Evolutionary conservation across 2,888 invertebrate genomes (phyloP).

Genomic region (Tetrapedia diversipes): DNA sequence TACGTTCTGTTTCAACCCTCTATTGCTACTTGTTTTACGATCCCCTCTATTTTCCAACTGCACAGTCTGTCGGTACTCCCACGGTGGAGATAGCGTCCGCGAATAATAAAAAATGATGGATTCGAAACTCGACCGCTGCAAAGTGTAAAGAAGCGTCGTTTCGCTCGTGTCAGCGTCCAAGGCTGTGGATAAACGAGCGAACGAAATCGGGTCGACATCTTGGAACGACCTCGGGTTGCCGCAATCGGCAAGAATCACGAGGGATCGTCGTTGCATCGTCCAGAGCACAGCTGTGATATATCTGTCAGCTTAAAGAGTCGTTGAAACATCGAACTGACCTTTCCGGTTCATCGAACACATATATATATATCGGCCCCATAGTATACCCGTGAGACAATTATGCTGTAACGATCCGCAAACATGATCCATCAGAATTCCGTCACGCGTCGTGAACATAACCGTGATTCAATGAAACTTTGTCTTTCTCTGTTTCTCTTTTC

Average conservation of each 20-base stretch:
- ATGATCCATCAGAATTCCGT: slow-evolving; percentile 73
- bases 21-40: background rate
- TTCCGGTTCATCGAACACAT: slow-evolving; percentile 67
- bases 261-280: slow-evolving; percentile 48
- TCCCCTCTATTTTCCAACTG: slow-evolving; percentile 3
- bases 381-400: slow-evolving; percentile 71
- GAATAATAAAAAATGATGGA: slow-evolving; percentile 11
- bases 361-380: slow-evolving; percentile 46
- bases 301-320: slow-evolving; percentile 57
- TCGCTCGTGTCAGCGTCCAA: slow-evolving; percentile 23
- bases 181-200: slow-evolving; percentile 33
- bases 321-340: slow-evolving; percentile 68
- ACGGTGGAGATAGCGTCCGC: background rate
- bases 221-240: slow-evolving; percentile 28
- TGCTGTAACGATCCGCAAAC: slow-evolving; percentile 68
- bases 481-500: slow-evolving; percentile 5
- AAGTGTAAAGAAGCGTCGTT: slow-evolving; percentile 29
- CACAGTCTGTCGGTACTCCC: background rate
- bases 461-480: slow-evolving; percentile 58
- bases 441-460: slow-evolving; percentile 68
- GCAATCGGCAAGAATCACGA: slow-evolving; percentile 49
- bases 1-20: background rate
- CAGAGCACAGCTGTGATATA: slow-evolving; percentile 46
- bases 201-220: slow-evolving; percentile 39
- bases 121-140: background rate